Percentiles rank a stretch among this genome's conserved stretches.
These are phyloP conservation scores for Alca torda DNA, from an alignment of 2,797 vertebrate species.

Conservation along the genomic window DNA sequence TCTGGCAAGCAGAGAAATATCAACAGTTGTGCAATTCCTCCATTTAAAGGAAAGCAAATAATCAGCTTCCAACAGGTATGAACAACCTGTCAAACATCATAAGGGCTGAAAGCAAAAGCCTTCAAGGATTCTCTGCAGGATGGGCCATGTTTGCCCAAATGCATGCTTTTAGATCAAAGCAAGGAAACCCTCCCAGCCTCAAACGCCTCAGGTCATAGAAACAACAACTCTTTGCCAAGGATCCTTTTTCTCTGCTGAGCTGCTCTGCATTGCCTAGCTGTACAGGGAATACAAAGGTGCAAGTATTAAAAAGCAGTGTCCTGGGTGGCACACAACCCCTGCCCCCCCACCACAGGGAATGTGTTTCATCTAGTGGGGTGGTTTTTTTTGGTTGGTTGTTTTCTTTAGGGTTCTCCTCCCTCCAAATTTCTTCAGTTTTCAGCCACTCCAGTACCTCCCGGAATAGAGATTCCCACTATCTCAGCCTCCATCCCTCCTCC, in stretches of 20 bases:
- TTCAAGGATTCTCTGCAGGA: neutral
- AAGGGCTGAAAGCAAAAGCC: neutral
- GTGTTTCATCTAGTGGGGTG: neutral
- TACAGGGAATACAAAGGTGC: neutral
- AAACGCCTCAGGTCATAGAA: neutral
- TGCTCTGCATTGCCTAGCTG: neutral
- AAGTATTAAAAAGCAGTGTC: neutral
- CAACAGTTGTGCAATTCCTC: conserved; percentile 13
- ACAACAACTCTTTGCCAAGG: neutral
- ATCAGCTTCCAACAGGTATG: neutral
- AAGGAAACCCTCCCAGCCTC: neutral
- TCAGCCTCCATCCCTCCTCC: neutral
- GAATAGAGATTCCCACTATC: neutral
- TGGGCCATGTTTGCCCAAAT: neutral
- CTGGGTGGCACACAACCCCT: neutral
- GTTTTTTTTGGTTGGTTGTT: neutral
- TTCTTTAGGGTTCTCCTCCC: neutral
- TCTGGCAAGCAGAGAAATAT: conserved; percentile 41
- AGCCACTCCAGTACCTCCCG: neutral
- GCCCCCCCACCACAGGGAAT: neutral
- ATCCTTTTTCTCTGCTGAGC: neutral
- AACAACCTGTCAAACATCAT: neutral
- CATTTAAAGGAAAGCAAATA: neutral
- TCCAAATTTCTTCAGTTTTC: neutral
- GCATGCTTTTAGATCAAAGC: neutral